Conservation (phyloP, 2,113 vertebrate genomes). For the Corvus cornix region DNA sequence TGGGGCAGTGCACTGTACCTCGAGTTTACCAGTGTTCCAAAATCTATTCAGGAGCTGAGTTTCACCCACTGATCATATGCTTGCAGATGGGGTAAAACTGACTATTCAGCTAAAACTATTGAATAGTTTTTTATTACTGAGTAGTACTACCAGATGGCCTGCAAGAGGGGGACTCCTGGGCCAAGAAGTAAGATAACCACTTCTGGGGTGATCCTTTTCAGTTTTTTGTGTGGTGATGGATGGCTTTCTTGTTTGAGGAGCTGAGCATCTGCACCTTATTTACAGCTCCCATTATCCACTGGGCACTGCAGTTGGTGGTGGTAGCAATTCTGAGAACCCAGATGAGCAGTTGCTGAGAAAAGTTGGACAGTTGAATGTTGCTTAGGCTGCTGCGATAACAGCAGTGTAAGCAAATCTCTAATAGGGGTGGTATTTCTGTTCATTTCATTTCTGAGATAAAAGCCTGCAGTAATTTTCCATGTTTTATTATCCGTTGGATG, state of each 20-base stretch:
- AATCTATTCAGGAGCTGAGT: background rate
- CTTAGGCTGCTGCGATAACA: background rate
- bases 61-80: background rate
- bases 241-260: background rate
- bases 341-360: background rate
- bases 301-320: background rate
- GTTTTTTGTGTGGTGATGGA: background rate
- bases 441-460: background rate
- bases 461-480: background rate
- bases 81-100: background rate
- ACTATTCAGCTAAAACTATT: background rate
- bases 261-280: background rate
- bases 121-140: background rate
- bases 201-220: background rate
- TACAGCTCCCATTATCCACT: background rate
- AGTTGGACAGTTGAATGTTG: background rate
- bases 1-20: background rate
- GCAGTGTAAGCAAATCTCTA: background rate
- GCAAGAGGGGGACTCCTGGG: background rate
- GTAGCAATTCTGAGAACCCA: background rate
- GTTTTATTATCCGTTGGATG: background rate
- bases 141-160: background rate
- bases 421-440: background rate
- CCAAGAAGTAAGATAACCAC: background rate
- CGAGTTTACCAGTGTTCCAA: background rate